Evolutionary conservation across 2,888 invertebrate genomes (phyloP).

Genomic region (Drosophila birchii): DNA sequence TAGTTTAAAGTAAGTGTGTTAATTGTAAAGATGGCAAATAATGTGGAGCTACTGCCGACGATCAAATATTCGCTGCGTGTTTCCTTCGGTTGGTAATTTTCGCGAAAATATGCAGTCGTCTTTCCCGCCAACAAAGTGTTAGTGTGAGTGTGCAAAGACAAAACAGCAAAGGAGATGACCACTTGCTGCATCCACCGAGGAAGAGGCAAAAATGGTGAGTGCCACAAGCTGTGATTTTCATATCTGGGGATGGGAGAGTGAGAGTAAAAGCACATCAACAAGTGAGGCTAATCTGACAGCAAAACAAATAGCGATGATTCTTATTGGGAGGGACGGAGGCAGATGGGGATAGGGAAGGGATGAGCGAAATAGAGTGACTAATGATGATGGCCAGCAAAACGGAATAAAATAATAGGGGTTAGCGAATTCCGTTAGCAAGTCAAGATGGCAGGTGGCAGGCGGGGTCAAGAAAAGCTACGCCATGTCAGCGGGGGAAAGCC

Average conservation of each 20-base stretch:
- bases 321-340: constrained; percentile 49
- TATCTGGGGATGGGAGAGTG: not conserved
- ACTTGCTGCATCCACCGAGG: too few species aligned
- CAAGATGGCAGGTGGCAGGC: constrained; percentile 13
- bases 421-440: constrained; percentile 55
- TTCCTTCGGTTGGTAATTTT: too few species aligned
- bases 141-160: too few species aligned
- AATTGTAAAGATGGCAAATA: too few species aligned
- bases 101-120: too few species aligned
- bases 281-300: constrained; percentile 77
- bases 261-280: constrained; percentile 61
- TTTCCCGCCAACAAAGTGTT: too few species aligned
- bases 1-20: too few species aligned
- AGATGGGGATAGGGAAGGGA: not conserved
- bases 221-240: not conserved
- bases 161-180: too few species aligned
- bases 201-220: not conserved
- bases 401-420: constrained; percentile 49
- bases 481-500: not conserved
- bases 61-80: too few species aligned
- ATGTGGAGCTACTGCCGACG: too few species aligned
- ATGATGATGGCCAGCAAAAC: constrained; percentile 73
- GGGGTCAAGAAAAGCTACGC: constrained; percentile 13
- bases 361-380: constrained; percentile 44
- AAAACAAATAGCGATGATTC: constrained; percentile 76